phyloP scores from a whole-genome alignment of 2,113 vertebrate genomes.

The Lepidothrix coronata region DNA sequence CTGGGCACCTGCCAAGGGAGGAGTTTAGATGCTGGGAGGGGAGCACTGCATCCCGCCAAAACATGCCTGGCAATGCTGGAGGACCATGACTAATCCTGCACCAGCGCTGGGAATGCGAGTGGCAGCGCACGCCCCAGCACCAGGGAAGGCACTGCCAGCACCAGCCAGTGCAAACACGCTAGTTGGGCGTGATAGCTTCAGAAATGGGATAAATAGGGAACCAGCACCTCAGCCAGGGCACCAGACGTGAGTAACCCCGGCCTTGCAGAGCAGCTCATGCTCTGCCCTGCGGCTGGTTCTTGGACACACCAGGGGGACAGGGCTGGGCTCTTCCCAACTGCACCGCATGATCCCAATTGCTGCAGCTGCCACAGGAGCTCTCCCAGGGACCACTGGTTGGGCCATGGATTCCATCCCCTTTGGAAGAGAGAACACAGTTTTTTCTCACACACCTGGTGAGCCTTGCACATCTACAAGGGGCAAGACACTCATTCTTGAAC shows the following conservation, averaged over 20 bases:
- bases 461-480: neutral
- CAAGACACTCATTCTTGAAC: rapidly evolving
- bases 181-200: neutral
- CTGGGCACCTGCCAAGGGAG: neutral
- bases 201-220: neutral
- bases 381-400: neutral
- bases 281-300: neutral
- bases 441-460: neutral
- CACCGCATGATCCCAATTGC: rapidly evolving
- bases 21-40: neutral
- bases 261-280: neutral
- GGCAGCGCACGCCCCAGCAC: neutral
- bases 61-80: neutral
- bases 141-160: neutral
- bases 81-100: neutral
- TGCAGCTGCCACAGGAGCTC: rapidly evolving
- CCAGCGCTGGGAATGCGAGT: neutral
- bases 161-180: neutral
- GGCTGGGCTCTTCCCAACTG: neutral
- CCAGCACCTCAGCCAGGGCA: neutral
- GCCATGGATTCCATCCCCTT: neutral
- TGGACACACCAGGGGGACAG: neutral
- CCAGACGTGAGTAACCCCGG: neutral
- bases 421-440: neutral
- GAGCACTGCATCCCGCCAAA: neutral